Evolutionary conservation across 2,797 vertebrate species (phyloP).

Genomic region (Spinibarbus caldwelli): DNA sequence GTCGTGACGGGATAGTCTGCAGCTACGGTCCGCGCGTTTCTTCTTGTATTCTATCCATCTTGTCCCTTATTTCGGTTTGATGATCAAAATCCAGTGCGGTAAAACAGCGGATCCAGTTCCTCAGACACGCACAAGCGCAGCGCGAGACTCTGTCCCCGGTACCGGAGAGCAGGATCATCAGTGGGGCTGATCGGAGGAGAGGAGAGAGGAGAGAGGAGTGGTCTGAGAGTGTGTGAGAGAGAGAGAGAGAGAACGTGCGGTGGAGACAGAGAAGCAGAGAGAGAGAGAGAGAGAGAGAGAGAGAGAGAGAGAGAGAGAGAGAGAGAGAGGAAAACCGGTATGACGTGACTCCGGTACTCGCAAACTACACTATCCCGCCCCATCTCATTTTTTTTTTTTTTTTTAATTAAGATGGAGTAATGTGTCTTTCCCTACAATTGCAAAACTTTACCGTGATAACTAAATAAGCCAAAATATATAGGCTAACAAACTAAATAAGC

Average conservation of each 20-base stretch:
- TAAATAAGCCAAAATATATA: too few relatives aligned
- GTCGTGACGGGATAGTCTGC: constrained; percentile 30
- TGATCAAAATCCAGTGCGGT: constrained; percentile 15
- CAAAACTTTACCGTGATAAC: not conserved
- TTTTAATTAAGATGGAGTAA: not conserved
- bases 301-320: too few relatives aligned
- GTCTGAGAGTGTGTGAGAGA: not conserved
- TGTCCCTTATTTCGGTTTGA: not conserved
- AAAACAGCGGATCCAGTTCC: constrained; percentile 33
- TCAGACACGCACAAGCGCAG: constrained; percentile 57
- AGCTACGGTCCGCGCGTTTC: not conserved
- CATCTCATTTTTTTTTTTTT: not conserved
- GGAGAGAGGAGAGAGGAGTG: constrained; percentile 48
- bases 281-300: too few relatives aligned
- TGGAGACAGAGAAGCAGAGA: too few relatives aligned
- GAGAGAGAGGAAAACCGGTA: too few relatives aligned
- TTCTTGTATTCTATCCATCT: constrained; percentile 9
- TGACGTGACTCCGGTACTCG: constrained; percentile 26
- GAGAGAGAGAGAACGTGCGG: too few relatives aligned
- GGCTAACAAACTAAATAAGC: not conserved
- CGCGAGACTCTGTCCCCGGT: constrained; percentile 64
- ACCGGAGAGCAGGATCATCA: constrained; percentile 58
- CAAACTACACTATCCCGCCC: not conserved
- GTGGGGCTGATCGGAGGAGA: constrained; percentile 16
- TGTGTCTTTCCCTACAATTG: not conserved